Evolutionary conservation across 1,140 invertebrate genomes (phyloP).

Genomic region (Melitaea cinxia): DNA sequence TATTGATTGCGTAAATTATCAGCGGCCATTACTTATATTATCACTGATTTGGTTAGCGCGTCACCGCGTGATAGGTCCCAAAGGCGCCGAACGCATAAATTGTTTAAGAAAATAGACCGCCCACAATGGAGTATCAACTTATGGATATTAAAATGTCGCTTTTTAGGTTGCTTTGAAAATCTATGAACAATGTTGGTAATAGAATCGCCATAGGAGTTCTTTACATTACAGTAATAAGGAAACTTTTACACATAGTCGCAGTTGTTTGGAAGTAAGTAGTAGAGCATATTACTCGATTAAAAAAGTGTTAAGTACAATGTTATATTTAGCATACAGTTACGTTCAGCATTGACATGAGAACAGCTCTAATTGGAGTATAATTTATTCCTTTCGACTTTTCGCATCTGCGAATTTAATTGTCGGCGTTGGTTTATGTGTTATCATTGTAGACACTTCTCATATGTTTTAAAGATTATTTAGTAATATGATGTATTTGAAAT

Average conservation of each 20-base stretch:
- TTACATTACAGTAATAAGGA: neutral
- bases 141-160: slow-evolving; percentile 48
- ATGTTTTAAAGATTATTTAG: too few relatives aligned
- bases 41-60: slow-evolving; percentile 67
- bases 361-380: too few relatives aligned
- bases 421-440: too few relatives aligned
- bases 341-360: too few relatives aligned
- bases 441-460: too few relatives aligned
- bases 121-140: slow-evolving; percentile 35
- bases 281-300: too few relatives aligned
- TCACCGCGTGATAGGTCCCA: slow-evolving; percentile 51
- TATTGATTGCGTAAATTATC: slow-evolving; percentile 60
- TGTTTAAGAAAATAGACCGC: slow-evolving; percentile 68
- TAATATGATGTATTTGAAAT: too few relatives aligned
- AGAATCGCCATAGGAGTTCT: neutral
- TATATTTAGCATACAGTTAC: too few relatives aligned
- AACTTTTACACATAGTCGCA: neutral
- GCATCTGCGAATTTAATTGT: too few relatives aligned
- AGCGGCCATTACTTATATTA: slow-evolving; percentile 65
- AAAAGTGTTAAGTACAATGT: too few relatives aligned
- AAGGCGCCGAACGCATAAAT: slow-evolving; percentile 70
- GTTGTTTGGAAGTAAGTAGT: neutral
- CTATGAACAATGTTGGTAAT: neutral
- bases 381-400: too few relatives aligned
- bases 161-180: neutral